phyloP scores from a whole-genome alignment of 1,140 invertebrate genomes.

The Colletes gigas region DNA sequence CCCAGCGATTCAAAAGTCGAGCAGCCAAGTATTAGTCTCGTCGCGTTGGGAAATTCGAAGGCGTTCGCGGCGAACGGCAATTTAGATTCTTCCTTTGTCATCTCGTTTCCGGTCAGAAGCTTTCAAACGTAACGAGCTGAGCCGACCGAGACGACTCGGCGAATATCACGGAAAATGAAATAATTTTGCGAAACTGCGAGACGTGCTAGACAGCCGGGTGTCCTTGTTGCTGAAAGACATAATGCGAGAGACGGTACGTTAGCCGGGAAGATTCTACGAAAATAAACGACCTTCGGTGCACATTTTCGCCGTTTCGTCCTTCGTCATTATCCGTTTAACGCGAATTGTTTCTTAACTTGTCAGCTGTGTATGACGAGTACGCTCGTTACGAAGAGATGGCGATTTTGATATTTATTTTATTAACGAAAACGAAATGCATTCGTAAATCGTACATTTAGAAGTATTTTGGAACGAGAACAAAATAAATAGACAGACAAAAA shows the following conservation, averaged over 20 bases:
- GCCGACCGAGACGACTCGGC: conserved; percentile 1
- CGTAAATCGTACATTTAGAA: too few relatives aligned
- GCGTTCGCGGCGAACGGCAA: not conserved
- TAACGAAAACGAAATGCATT: too few relatives aligned
- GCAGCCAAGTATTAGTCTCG: not conserved
- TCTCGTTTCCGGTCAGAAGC: conserved; percentile 23
- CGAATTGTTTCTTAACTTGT: not conserved
- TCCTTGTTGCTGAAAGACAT: conserved; percentile 27
- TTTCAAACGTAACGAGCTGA: conserved; percentile 46
- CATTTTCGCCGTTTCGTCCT: conserved; percentile 14
- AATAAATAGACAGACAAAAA: too few relatives aligned
- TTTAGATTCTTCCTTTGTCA: conserved; percentile 24
- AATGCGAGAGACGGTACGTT: conserved; percentile 4
- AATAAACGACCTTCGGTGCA: not conserved
- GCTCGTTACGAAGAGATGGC: too few relatives aligned
- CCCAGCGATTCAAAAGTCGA: not conserved
- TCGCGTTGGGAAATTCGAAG: not conserved
- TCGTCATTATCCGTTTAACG: conserved; percentile 26
- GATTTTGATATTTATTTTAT: too few relatives aligned
- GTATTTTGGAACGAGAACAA: too few relatives aligned
- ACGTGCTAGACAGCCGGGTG: not conserved
- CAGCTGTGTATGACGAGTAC: too few relatives aligned
- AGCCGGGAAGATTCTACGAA: not conserved
- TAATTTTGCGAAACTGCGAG: conserved; percentile 31
- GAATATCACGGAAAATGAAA: conserved; percentile 37